A percentile compares a stretch with the other conserved stretches of the same genome.
phyloP scores from a whole-genome alignment of 2,113 vertebrate species.

The Limanda limanda region DNA sequence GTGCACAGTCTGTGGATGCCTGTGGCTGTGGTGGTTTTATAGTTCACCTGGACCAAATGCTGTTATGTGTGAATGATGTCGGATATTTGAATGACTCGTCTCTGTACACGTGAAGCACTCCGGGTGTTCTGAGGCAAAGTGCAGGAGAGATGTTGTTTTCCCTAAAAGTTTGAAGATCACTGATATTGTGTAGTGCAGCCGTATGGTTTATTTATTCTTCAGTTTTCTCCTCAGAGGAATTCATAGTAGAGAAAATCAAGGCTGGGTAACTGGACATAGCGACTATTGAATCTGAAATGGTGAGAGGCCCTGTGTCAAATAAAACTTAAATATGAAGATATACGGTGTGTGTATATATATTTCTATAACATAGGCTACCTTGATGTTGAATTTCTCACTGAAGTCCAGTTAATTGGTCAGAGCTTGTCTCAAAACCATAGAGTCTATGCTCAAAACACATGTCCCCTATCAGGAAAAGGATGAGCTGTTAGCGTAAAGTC shows the following conservation, averaged over 20 bases:
- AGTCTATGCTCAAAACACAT: no score
- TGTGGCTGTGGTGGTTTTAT: background rate
- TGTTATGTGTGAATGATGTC: constrained; percentile 4
- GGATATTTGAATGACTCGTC: constrained; percentile 5
- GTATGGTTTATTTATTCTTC: background rate
- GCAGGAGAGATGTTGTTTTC: background rate
- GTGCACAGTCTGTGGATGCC: background rate
- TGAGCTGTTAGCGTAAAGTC: no score
- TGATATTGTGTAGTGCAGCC: constrained; percentile 2
- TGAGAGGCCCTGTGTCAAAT: background rate
- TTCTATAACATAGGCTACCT: background rate
- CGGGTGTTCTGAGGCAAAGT: constrained; percentile 7
- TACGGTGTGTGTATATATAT: no score
- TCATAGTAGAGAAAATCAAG: background rate
- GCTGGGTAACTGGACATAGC: background rate
- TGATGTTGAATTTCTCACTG: background rate
- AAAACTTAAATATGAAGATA: background rate
- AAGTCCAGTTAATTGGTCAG: background rate
- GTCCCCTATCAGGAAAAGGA: no score
- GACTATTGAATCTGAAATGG: background rate
- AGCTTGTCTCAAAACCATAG: no score
- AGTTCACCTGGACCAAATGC: constrained; percentile 17
- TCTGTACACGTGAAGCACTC: constrained; percentile 25
- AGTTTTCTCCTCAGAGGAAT: background rate
- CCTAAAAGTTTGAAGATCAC: background rate